Evolutionary conservation across 1,140 invertebrate genomes (phyloP).

Genomic region (Leptonema lineaticorne): DNA sequence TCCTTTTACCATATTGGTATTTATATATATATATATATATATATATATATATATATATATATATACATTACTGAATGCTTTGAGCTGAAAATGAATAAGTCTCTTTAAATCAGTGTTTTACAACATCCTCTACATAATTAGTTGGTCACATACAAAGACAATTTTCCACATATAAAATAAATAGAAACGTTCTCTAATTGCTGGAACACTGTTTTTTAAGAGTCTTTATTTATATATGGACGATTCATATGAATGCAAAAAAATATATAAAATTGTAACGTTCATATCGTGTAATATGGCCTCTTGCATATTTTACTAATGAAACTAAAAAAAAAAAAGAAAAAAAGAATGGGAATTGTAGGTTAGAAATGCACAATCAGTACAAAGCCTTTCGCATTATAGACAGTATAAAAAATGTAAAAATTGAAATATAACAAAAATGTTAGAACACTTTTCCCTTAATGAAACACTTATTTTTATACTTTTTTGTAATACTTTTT

Average conservation of each 20-base stretch:
- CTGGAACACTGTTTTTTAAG: not conserved
- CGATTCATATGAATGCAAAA: not conserved
- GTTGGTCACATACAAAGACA: too few relatives aligned
- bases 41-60: too few relatives aligned
- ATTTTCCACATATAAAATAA: too few relatives aligned
- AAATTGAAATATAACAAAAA: not conserved
- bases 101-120: too few relatives aligned
- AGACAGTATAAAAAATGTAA: not conserved
- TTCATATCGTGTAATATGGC: not conserved
- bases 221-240: not conserved
- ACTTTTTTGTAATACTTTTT: not conserved
- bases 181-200: too few relatives aligned
- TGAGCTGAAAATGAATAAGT: too few relatives aligned
- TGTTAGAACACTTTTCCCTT: not conserved
- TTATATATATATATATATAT: too few relatives aligned
- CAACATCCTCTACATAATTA: too few relatives aligned
- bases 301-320: too few relatives aligned
- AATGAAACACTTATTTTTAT: not conserved
- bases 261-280: not conserved
- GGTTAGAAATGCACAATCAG: constrained; percentile 3
- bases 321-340: too few relatives aligned
- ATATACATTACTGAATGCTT: too few relatives aligned
- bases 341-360: not conserved
- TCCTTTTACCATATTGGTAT: too few relatives aligned
- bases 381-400: not conserved